Conservation (phyloP, 2,888 invertebrate genomes). For the Chironomus riparius region DNA sequence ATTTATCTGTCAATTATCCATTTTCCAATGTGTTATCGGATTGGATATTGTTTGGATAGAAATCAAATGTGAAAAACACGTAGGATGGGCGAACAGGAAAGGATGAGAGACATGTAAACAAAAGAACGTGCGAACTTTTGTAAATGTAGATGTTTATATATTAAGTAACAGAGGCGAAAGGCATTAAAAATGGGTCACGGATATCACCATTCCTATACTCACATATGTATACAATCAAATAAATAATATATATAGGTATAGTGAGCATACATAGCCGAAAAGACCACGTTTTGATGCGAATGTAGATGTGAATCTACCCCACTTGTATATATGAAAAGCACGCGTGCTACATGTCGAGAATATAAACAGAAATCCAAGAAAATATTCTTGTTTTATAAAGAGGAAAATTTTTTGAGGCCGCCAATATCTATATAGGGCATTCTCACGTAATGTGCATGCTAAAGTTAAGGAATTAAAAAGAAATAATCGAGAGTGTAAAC, state of each 20-base stretch:
- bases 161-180: background rate
- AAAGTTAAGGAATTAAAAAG: too few species aligned
- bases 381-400: background rate
- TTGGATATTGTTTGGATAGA: background rate
- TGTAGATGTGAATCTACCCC: background rate
- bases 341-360: background rate
- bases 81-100: background rate
- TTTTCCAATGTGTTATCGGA: background rate
- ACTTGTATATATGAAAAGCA: background rate
- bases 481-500: too few species aligned
- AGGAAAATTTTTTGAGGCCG: background rate
- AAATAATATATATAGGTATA: too few species aligned
- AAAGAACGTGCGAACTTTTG: background rate
- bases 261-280: background rate
- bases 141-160: background rate
- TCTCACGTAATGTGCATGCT: background rate
- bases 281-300: background rate
- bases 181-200: background rate
- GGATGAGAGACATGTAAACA: background rate
- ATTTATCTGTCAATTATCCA: conserved; percentile 24
- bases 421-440: background rate
- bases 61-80: background rate
- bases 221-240: background rate
- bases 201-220: background rate
- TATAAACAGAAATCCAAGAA: background rate